Base-by-base conservation (phyloP, 2,113 vertebrate species). In the Etia nguti region DNA sequence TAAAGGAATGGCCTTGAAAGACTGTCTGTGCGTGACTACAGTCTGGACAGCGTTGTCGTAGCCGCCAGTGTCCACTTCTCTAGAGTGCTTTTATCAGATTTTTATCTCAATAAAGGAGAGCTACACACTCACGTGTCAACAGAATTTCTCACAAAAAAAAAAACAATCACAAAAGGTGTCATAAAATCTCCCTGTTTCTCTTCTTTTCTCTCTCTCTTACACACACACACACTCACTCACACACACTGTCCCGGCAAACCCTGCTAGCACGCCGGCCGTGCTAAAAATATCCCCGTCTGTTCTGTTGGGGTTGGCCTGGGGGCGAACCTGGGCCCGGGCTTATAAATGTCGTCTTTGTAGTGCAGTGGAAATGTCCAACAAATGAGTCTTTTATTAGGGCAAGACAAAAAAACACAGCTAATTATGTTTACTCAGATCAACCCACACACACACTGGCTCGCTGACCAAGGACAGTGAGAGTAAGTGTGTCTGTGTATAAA, bases 311-410 rank as follows among this genome's bases (percentile, higher is more conserved):
- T 94, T 98, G 98, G 98, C 97, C 97, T 96, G 95, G 89, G 94
- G 96, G 97, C 92, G 95, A 96, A 97, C 96, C 96, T 92, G 97
- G 96, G 88, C 91, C 88, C 41, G 56, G 83, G 82, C 93, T 96
- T 97, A 98, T 98, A 98, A 99, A 99, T 98, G 98, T 98, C 95
- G 92, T 96, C 98, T 99, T 99, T 99, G 98, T 99, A 96, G 96
- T 90, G 93, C 97, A 94, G 96, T 99, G 98, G 98, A 99, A 98
- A 98, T 97, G 97, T 97, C 97, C 96, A 97, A 99, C 98, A 99
- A 99, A 99, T 98, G 97, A 98, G 96, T 97, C 95, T 98, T 99
- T 99, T 98, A 98, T 99, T 98, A 98, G 97, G 93, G 97, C 97
- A 97, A 94, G 94, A 98, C 98, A 98, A 98, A 99, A 95, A 99